These are phyloP conservation scores for Nephrotoma guestfalica DNA, from an alignment of 2,888 invertebrate species.

Conservation along the genomic window DNA sequence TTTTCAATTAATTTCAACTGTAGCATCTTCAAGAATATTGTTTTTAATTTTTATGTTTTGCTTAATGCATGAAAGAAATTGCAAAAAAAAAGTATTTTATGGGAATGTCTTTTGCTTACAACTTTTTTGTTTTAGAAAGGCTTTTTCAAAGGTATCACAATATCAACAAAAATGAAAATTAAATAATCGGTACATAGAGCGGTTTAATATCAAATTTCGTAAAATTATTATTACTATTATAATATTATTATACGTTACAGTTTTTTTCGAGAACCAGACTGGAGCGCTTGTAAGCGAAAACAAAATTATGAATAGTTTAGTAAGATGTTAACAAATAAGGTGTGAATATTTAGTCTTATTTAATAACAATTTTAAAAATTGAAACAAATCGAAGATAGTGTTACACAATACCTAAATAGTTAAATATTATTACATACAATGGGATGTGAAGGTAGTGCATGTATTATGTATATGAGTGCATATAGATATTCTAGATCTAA, in stretches of 20 bases:
- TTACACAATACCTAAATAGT: background rate
- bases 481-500: background rate
- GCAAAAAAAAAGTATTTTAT: background rate
- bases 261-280: background rate
- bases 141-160: background rate
- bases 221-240: background rate
- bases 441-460: background rate
- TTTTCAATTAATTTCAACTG: background rate
- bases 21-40: background rate
- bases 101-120: background rate
- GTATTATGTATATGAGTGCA: background rate
- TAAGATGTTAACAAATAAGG: background rate
- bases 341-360: background rate
- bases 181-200: background rate
- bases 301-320: background rate
- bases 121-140: background rate
- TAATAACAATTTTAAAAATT: background rate
- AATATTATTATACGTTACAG: background rate
- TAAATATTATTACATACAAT: background rate
- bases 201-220: background rate
- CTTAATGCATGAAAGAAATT: background rate
- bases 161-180: background rate
- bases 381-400: background rate
- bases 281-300: background rate
- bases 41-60: background rate